phyloP scores from a whole-genome alignment of 2,797 vertebrate genomes.

The Threskiornis aethiopicus region DNA sequence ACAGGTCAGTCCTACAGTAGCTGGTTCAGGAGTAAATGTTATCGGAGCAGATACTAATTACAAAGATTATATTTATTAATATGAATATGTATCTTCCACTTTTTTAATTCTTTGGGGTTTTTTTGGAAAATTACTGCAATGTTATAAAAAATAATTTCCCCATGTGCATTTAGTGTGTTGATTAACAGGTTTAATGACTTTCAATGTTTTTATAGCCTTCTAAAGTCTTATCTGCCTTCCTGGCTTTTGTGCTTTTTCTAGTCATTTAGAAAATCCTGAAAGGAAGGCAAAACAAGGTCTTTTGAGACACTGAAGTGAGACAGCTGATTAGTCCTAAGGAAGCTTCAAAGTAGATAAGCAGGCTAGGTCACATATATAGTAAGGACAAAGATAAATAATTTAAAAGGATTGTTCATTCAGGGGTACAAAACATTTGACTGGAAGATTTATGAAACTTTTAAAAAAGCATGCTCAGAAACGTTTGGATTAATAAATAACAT shows the following conservation, averaged over 20 bases:
- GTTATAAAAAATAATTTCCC: conserved; percentile 8
- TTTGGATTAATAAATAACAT: conserved; percentile 18
- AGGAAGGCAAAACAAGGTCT: conserved; percentile 35
- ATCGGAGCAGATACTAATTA: not conserved
- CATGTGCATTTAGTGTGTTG: not conserved
- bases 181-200: conserved; percentile 27
- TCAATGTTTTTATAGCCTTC: conserved; percentile 30
- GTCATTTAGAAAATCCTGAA: not conserved
- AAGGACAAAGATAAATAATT: conserved; percentile 23
- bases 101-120: not conserved
- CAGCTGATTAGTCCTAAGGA: conserved; percentile 32
- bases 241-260: conserved; percentile 8
- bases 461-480: not conserved
- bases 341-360: conserved; percentile 40
- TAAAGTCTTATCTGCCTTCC: conserved; percentile 47
- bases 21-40: not conserved
- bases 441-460: conserved; percentile 19
- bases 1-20: not conserved
- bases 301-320: conserved; percentile 12
- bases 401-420: not conserved
- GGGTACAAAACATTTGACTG: not conserved
- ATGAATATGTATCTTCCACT: not conserved
- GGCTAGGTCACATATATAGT: not conserved
- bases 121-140: not conserved
- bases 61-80: not conserved